These are phyloP conservation scores for Eristalis tenax DNA, from an alignment of 2,888 invertebrate species.

Conservation along the genomic window DNA sequence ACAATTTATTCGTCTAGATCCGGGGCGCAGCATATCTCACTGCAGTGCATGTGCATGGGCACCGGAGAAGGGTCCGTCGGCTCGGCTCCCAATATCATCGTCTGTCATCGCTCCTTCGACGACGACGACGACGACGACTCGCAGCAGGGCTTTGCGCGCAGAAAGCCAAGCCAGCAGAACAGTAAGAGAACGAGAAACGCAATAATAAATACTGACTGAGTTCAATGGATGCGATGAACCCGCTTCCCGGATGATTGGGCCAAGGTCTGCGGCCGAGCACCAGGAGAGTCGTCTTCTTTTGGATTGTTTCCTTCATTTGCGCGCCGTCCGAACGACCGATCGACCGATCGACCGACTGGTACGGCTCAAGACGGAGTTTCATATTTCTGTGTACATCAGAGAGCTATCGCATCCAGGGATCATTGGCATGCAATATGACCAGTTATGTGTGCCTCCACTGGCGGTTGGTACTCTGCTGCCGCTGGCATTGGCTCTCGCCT, in stretches of 20 bases:
- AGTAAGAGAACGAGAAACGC: constrained; percentile 50
- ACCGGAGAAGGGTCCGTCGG: constrained; percentile 48
- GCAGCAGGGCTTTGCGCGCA: neutral
- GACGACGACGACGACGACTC: neutral
- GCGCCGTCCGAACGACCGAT: constrained; percentile 1
- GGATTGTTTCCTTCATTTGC: constrained; percentile 65
- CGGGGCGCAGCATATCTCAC: constrained; percentile 54
- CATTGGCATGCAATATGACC: constrained; percentile 69
- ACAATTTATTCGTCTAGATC: constrained; percentile 68
- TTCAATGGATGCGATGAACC: constrained; percentile 65
- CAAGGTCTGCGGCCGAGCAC: constrained; percentile 56
- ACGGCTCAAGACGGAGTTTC: constrained; percentile 55
- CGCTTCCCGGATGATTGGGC: constrained; percentile 67
- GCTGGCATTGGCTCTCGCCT: constrained; percentile 27
- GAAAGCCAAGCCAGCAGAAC: constrained; percentile 34
- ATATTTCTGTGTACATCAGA: constrained; percentile 40
- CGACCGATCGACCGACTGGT: neutral
- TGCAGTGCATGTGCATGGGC: constrained; percentile 15
- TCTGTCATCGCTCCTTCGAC: constrained; percentile 58
- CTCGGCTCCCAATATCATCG: constrained; percentile 63
- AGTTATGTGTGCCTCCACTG: constrained; percentile 53
- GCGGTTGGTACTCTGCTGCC: constrained; percentile 5
- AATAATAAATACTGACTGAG: constrained; percentile 62
- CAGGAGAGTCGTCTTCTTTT: constrained; percentile 21
- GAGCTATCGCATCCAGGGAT: constrained; percentile 56